These are phyloP conservation scores for Ascidia mentula DNA, from an alignment of 23 tunicate species.

Conservation along the genomic window DNA sequence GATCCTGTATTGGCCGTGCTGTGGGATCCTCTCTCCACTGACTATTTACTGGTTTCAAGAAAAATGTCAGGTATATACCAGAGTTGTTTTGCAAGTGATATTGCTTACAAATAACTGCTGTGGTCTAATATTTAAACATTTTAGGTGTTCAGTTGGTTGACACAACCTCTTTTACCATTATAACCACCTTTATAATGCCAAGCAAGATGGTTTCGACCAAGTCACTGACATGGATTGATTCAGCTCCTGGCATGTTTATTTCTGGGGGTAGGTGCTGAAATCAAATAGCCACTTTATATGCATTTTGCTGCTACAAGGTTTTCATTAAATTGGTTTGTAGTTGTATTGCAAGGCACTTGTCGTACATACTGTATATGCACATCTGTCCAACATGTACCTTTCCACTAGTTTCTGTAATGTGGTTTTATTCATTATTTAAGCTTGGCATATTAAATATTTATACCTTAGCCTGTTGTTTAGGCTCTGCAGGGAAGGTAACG, in stretches of 20 bases:
- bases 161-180: conserved; percentile 34
- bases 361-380: not conserved
- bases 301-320: not conserved
- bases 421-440: not conserved
- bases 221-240: conserved; percentile 83
- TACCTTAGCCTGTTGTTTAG: too few relatives aligned
- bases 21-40: conserved; percentile 91
- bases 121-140: too few relatives aligned
- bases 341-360: not conserved
- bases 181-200: conserved; percentile 50
- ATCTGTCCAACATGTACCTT: not conserved
- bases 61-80: conserved; percentile 61
- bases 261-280: conserved; percentile 57
- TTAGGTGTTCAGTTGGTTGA: conserved; percentile 76
- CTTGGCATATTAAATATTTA: not conserved
- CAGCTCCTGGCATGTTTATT: conserved; percentile 97
- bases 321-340: not conserved
- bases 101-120: too few relatives aligned
- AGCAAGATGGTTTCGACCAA: conserved; percentile 61
- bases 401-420: not conserved
- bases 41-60: conserved; percentile 78
- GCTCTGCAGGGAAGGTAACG: too few relatives aligned
- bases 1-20: conserved; percentile 46
- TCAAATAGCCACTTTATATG: not conserved
- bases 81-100: too few relatives aligned